Evolutionary conservation across 2,113 vertebrate genomes (phyloP).

Genomic region (Parus major): DNA sequence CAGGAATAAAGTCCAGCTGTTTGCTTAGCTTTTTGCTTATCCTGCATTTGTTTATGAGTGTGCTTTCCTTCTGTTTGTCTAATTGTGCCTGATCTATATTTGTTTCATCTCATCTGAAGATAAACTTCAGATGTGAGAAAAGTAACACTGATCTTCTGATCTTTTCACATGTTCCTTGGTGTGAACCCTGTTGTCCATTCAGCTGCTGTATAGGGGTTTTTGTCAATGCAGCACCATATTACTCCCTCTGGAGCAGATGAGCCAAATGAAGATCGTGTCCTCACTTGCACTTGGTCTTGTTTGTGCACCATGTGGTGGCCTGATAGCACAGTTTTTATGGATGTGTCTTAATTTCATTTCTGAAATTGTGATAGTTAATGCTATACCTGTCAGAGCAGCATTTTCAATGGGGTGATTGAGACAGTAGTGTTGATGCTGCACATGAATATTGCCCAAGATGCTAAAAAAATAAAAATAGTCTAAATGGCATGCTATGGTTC

Average conservation of each 20-base stretch:
- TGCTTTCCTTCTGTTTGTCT: neutral
- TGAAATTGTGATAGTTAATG: neutral
- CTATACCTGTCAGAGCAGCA: neutral
- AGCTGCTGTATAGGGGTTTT: neutral
- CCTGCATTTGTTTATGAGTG: neutral
- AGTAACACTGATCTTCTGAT: neutral
- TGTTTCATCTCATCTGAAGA: neutral
- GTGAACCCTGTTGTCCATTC: neutral
- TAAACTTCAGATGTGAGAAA: neutral
- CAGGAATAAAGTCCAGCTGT: neutral
- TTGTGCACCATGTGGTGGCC: neutral
- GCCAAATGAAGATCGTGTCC: fast-evolving
- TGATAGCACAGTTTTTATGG: neutral
- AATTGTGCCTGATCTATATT: neutral
- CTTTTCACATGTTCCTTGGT: neutral
- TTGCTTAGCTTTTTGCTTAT: neutral
- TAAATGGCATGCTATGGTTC: neutral
- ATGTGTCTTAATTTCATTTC: neutral
- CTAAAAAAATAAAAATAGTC: neutral
- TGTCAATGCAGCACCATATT: neutral
- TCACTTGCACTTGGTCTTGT: neutral
- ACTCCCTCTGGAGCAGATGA: neutral
- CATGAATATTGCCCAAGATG: neutral
- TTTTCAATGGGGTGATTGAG: neutral
- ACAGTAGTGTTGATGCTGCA: neutral